phyloP scores from a whole-genome alignment of 2,888 invertebrate genomes.

The Tenthredo distinguenda region DNA sequence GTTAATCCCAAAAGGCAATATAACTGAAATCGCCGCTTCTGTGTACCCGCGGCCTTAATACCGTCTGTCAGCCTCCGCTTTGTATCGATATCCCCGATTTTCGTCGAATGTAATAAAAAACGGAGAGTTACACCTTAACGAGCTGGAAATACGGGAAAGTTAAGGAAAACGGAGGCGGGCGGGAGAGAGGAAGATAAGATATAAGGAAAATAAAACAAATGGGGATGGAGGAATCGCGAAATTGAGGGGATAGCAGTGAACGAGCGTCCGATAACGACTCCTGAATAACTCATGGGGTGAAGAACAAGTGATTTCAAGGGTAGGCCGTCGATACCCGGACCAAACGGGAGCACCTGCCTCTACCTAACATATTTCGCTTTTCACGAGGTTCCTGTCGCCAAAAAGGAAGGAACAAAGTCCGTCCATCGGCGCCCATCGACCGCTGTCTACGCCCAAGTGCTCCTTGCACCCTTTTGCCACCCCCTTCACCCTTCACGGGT shows the following conservation, averaged over 20 bases:
- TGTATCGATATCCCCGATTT: conserved; percentile 28
- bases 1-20: conserved; percentile 23
- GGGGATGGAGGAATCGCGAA: neutral
- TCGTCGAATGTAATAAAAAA: neutral
- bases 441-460: conserved; percentile 40
- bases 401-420: conserved; percentile 19
- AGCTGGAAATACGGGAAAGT: neutral
- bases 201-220: conserved; percentile 29
- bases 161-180: neutral
- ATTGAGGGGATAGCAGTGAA: neutral
- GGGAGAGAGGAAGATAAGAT: neutral
- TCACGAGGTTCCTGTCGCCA: conserved; percentile 7
- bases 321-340: conserved; percentile 2
- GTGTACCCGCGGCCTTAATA: neutral
- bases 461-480: conserved; percentile 7
- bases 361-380: conserved; percentile 32
- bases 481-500: neutral
- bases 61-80: conserved; percentile 13
- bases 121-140: conserved; percentile 10
- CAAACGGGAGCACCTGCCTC: conserved; percentile 21
- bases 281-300: conserved; percentile 45
- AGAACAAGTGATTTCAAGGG: conserved; percentile 47
- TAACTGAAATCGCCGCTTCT: conserved; percentile 22
- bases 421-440: conserved; percentile 26
- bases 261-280: conserved; percentile 37